Base-by-base conservation (phyloP, 2,888 invertebrate species). In the Vesta saturnalis region DNA sequence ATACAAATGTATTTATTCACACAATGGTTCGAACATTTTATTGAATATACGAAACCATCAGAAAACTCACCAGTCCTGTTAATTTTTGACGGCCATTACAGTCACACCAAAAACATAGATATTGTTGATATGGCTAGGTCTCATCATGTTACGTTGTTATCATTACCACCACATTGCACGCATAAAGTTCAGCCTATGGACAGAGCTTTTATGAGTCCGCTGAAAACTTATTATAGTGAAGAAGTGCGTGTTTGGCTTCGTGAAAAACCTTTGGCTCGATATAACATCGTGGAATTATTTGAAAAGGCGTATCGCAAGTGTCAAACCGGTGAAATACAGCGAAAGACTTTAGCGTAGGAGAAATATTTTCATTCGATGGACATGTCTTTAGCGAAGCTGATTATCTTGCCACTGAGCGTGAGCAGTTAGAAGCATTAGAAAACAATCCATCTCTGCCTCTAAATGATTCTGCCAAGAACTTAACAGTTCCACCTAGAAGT, bases 271-370 rank as follows among this genome's bases (percentile, higher is more conserved):
- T n/a, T n/a, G n/a, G n/a, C n/a, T n/a, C n/a, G n/a, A n/a, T n/a
- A n/a, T n/a, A n/a, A n/a, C n/a, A n/a, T n/a, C n/a, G n/a, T n/a
- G n/a, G n/a, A n/a, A n/a, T n/a, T n/a, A n/a, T n/a, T n/a, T n/a
- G n/a, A n/a, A n/a, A n/a, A n/a, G n/a, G n/a, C n/a, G n/a, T n/a
- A 30, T 30, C 47, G 47, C 47, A 47, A 47, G 47, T 14, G 47
- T 47, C 47, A 47, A 47, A 47, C 15, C 14, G 47, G 47, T 47
- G 47, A 47, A 47, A 47, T 47, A 47, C 47, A 47, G 47, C 15
- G 5, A 47, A 47, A 47, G 47, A n/a, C 4, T 47, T 47, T 47
- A 47, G 47, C n/a, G 15, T 47, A 30, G 47, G 47, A 47, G 4
- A 4, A 15, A 47, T 47, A 47, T 6, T 47, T 47, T 5, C 15